Evolutionary conservation across 37 sponge, comb jelly and placozoan species (phyloP).

Genomic region (Aplysina aerophoba): DNA sequence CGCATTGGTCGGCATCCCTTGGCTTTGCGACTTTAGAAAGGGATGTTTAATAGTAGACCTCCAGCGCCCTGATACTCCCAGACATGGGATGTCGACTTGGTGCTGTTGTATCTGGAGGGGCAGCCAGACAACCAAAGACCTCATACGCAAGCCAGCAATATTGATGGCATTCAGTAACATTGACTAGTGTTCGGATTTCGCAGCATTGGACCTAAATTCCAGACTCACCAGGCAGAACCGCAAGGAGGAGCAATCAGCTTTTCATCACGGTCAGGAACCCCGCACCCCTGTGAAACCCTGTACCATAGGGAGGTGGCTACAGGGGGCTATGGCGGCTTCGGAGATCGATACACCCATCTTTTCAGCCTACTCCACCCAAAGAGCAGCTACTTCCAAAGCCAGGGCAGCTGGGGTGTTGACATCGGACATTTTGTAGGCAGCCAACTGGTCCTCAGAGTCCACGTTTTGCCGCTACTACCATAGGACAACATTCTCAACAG

Average conservation of each 20-base stretch:
- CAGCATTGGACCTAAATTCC: slow-evolving; percentile 15
- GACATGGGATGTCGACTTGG: too few species aligned
- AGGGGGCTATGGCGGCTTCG: not conserved
- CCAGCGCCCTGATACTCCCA: too few species aligned
- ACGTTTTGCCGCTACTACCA: too few species aligned
- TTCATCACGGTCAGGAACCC: not conserved
- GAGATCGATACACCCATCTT: slow-evolving; percentile 41
- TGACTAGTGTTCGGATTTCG: slow-evolving; percentile 7
- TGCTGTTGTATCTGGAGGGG: too few species aligned
- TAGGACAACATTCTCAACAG: too few species aligned
- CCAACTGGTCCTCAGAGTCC: slow-evolving; percentile 36
- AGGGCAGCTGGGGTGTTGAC: slow-evolving; percentile 29
- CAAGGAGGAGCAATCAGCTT: too few species aligned
- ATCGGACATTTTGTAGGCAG: slow-evolving; percentile 40
- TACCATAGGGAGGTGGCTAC: slow-evolving; percentile 45
- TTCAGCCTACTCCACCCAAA: slow-evolving; percentile 31
- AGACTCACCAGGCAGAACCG: not conserved
- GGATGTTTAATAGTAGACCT: too few species aligned
- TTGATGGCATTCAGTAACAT: slow-evolving; percentile 10
- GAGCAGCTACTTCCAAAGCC: slow-evolving; percentile 36
- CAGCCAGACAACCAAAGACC: not conserved
- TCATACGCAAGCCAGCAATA: not conserved
- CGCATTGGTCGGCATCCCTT: too few species aligned
- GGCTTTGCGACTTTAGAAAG: too few species aligned
- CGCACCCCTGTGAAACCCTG: slow-evolving; percentile 12